phyloP scores from a whole-genome alignment of 2,113 vertebrate genomes.

The Sinocyclocheilus anshuiensis region DNA sequence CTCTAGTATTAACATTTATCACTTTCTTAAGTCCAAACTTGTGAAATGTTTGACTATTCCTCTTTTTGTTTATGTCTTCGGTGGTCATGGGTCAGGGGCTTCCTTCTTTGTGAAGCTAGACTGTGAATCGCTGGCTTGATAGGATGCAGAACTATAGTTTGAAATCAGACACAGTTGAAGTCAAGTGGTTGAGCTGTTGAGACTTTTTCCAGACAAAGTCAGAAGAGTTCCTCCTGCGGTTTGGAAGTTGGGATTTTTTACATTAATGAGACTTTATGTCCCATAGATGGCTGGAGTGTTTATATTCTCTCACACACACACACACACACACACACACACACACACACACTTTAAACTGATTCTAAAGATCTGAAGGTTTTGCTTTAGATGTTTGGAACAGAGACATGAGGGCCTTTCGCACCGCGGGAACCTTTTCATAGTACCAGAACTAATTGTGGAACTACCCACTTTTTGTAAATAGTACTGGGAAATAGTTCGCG shows the following conservation, averaged over 20 bases:
- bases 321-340: not conserved
- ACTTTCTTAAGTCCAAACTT: not conserved
- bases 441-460: no score
- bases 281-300: not conserved
- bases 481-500: no score
- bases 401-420: no score
- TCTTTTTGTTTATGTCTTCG: slow-evolving; percentile 9
- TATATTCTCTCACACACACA: not conserved
- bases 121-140: not conserved
- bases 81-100: not conserved
- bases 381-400: not conserved
- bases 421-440: no score
- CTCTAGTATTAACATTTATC: not conserved
- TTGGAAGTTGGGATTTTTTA: not conserved
- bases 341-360: not conserved
- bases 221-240: slow-evolving; percentile 49
- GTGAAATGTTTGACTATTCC: slow-evolving; percentile 12
- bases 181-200: not conserved
- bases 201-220: not conserved
- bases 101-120: not conserved
- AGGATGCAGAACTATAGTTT: slow-evolving; percentile 1
- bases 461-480: no score
- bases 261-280: not conserved
- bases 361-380: not conserved
- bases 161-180: not conserved